Base-by-base conservation (phyloP, 2,113 vertebrate species). In the Azemiops feae region DNA sequence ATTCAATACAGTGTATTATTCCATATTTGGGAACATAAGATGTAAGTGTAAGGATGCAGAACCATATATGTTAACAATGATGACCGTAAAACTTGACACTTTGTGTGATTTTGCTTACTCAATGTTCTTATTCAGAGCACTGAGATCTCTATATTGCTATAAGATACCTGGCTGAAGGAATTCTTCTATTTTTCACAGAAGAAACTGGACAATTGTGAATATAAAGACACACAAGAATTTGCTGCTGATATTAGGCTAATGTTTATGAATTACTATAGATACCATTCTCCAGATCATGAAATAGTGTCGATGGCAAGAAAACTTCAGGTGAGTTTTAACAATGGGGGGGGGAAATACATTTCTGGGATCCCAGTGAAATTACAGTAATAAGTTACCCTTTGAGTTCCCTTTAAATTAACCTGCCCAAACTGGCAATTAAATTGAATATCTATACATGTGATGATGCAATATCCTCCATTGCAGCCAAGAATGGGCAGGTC, bases 221-320 rank as follows among this genome's bases (percentile, higher is more conserved):
- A 99, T 91, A 96, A 94, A 5, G 96, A 98, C 52, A 97, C 97
- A 16, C 98, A 98, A 91, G 98, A 99, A 93, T 99, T 99, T 97
- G 98, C 98, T 87, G 97, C 98, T 2, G 99, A 99, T 96, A 94
- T 99, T 88, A 98, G 99, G 89, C 95, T 98, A 94, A 99, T 99
- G 99, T 99, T 99, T 94, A 98, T 98, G 97, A 99, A 97, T 95
- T 99, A 97, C 96, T 99, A 99, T 95, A 98, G 98, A 95, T 98
- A 96, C 92, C 98, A 98, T 95, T 98, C 98, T 94, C 98, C 98
- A 52, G 97, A 98, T 30, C 97, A 98, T 74, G 98, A 99, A 95
- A 97, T 99, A 43, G 98, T 99, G 89, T 90, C 94, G 91, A 98
- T 99, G 99, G 99, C 98, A 93, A 98, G 98, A 95, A 98, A 97